These are phyloP conservation scores for Cyprinodon diabolis DNA, from an alignment of 2,797 vertebrate species.

Conservation along the genomic window DNA sequence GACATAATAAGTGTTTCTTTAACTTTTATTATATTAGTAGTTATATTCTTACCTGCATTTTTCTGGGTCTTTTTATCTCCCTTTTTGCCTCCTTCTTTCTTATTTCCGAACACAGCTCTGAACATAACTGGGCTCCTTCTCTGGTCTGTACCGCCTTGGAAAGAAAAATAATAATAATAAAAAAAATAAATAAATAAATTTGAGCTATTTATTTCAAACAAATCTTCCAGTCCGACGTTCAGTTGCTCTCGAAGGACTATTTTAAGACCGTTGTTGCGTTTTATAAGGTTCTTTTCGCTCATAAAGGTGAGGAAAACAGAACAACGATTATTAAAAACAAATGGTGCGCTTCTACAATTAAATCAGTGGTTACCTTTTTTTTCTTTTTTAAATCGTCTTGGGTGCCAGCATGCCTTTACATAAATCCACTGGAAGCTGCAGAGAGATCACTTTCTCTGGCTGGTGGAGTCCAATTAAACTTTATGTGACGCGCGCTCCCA, in stretches of 20 bases:
- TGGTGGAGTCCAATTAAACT: slow-evolving; percentile 56
- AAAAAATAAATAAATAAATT: background rate
- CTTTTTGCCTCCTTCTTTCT: slow-evolving; percentile 56
- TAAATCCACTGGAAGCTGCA: slow-evolving; percentile 42
- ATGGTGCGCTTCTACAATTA: background rate
- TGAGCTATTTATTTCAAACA: slow-evolving; percentile 30
- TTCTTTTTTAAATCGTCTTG: slow-evolving; percentile 36
- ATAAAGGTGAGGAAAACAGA: background rate
- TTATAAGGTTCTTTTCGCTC: slow-evolving; percentile 3
- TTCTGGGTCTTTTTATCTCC: slow-evolving; percentile 55
- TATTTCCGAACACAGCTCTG: slow-evolving; percentile 75
- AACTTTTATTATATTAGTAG: background rate
- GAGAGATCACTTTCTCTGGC: slow-evolving; percentile 16
- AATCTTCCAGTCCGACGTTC: slow-evolving; percentile 15
- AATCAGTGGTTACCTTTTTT: slow-evolving; percentile 46
- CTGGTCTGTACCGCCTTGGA: slow-evolving; percentile 15
- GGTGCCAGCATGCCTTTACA: slow-evolving; percentile 20
- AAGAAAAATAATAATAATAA: slow-evolving; percentile 26
- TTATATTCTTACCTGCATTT: slow-evolving; percentile 54
- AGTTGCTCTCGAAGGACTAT: background rate
- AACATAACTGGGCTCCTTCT: slow-evolving; percentile 64
- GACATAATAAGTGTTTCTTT: background rate
- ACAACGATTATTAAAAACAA: background rate
- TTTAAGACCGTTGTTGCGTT: background rate
- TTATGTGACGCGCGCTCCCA: slow-evolving; percentile 20